phyloP scores from a whole-genome alignment of 2,888 invertebrate genomes.

The Lasioglossum vierecki region DNA sequence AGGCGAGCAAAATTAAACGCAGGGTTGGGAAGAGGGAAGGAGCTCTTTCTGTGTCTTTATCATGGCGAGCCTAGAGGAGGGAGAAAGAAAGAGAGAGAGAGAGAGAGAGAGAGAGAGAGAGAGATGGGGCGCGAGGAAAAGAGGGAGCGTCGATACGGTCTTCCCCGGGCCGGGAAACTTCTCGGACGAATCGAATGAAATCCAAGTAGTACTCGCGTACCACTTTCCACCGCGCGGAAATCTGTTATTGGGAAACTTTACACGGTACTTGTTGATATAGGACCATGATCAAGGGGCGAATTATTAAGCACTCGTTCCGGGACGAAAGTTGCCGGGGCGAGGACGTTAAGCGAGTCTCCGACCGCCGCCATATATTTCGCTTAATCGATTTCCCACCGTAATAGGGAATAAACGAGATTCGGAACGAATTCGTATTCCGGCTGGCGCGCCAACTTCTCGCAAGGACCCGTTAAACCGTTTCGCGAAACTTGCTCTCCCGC shows the following conservation, averaged over 20 bases:
- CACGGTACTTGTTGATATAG: constrained; percentile 20
- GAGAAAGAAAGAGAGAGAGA: neutral
- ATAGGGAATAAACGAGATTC: constrained; percentile 8
- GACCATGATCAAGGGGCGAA: constrained; percentile 13
- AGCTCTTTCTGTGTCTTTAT: neutral
- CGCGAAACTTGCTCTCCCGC: neutral
- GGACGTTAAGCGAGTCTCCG: constrained; percentile 14
- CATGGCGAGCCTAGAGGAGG: neutral
- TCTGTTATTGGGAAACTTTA: constrained; percentile 20
- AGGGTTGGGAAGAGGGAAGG: neutral
- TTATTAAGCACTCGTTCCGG: constrained; percentile 14
- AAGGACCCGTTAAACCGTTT: constrained; percentile 4
- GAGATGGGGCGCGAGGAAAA: neutral
- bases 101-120: neutral
- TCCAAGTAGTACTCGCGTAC: constrained; percentile 10
- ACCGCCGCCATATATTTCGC: constrained; percentile 4
- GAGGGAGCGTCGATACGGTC: neutral
- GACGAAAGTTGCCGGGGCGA: constrained; percentile 15
- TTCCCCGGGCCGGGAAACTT: neutral
- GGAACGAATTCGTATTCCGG: constrained; percentile 18
- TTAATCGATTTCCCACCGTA: constrained; percentile 6
- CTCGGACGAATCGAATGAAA: constrained; percentile 4
- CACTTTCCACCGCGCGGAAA: constrained; percentile 16
- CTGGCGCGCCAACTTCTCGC: constrained; percentile 6
- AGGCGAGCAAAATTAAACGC: constrained; percentile 16